Evolutionary conservation across 2,113 vertebrate species (phyloP).

Genomic region (Piaya cayana): DNA sequence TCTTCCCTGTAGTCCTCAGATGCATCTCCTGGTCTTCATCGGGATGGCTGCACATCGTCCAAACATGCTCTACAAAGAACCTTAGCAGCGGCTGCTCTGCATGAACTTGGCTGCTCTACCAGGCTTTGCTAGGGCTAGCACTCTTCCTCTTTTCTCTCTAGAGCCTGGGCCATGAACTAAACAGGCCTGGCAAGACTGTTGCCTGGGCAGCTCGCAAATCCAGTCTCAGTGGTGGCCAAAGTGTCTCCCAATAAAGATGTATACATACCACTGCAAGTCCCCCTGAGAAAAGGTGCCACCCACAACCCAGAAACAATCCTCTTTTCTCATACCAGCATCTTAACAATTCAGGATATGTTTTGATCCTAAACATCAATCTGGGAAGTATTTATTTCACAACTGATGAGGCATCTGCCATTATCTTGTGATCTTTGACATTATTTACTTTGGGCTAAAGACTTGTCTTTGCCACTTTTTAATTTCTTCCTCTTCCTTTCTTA

Average conservation of each 20-base stretch:
- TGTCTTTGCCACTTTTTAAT: neutral
- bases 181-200: neutral
- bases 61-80: neutral
- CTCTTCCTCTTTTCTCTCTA: neutral
- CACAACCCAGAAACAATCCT: neutral
- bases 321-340: neutral
- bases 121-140: neutral
- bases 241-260: neutral
- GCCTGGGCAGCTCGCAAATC: neutral
- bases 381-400: neutral
- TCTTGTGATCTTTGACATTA: neutral
- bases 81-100: neutral
- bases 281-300: neutral
- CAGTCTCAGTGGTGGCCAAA: neutral
- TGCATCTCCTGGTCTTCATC: accelerated
- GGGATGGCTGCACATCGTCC: neutral
- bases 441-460: neutral
- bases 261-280: neutral
- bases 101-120: neutral
- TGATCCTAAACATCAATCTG: neutral
- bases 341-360: neutral
- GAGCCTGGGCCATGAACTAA: neutral
- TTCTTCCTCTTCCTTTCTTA: neutral
- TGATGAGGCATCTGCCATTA: neutral
- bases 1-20: neutral